Conservation (phyloP, 2,113 vertebrate species). For the Megaceryle maxima region DNA sequence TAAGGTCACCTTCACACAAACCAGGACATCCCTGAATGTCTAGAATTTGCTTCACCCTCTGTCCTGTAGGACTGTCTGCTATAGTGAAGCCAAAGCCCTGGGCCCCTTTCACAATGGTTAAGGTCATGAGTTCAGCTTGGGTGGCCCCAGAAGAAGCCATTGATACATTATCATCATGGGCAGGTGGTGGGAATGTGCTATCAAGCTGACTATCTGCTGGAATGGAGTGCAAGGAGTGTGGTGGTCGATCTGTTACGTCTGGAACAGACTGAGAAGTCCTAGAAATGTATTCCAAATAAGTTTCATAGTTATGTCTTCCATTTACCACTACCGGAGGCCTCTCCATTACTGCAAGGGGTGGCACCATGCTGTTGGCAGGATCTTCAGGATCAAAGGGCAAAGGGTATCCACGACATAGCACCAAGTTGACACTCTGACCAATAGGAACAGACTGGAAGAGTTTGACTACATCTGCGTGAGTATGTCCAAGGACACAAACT, state of each 20-base stretch:
- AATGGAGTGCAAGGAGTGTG: conserved; percentile 84
- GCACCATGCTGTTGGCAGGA: conserved; percentile 86
- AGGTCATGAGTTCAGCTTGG: conserved; percentile 93
- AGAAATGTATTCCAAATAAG: conserved; percentile 96
- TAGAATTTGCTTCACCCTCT: conserved; percentile 97
- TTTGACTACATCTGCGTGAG: conserved; percentile 98
- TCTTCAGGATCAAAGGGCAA: conserved; percentile 97
- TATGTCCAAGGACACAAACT: conserved; percentile 96
- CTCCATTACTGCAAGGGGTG: conserved; percentile 93
- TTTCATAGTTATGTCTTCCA: conserved; percentile 94
- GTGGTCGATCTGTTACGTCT: conserved; percentile 84
- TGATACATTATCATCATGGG: conserved; percentile 95
- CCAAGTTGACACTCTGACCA: conserved; percentile 95
- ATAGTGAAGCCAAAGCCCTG: conserved; percentile 99
- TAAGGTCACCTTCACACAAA: conserved; percentile 95
- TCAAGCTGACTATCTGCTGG: conserved; percentile 92
- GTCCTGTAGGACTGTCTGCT: conserved; percentile 92
- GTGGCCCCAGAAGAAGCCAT: conserved; percentile 95
- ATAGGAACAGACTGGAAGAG: conserved; percentile 98
- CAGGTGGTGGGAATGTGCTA: conserved; percentile 88
- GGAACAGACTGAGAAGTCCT: conserved; percentile 91
- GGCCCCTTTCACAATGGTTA: conserved; percentile 96
- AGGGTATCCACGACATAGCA: conserved; percentile 95
- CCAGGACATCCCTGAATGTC: conserved; percentile 96
- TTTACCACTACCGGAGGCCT: conserved; percentile 92